Percentiles rank a stretch among this genome's conserved stretches.
These are phyloP conservation scores for Tichodroma muraria DNA, from an alignment of 2,113 vertebrate genomes.

Conservation along the genomic window DNA sequence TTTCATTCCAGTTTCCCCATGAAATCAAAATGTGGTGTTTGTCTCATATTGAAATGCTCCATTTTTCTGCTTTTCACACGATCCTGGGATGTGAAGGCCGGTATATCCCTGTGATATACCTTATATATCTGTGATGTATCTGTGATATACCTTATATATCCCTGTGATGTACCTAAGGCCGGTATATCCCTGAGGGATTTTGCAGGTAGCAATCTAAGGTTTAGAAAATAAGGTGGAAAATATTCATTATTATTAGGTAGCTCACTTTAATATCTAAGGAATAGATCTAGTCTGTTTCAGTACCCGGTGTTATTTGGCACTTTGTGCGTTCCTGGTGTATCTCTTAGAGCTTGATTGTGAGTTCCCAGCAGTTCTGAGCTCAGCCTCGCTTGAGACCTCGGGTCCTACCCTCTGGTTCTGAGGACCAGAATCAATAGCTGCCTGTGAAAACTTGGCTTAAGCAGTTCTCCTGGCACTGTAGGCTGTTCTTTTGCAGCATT, in stretches of 20 bases:
- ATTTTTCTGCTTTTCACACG: neutral
- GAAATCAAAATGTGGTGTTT: neutral
- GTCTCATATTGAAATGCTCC: neutral
- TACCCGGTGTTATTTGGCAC: neutral
- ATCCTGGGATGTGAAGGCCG: neutral
- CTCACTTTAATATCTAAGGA: neutral
- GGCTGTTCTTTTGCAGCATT: neutral
- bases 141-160: too few species aligned
- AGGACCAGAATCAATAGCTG: neutral
- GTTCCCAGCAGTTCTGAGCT: neutral
- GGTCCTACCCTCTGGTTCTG: neutral
- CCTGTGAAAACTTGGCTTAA: neutral
- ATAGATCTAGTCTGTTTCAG: neutral
- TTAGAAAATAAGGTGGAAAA: neutral
- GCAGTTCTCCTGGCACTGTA: neutral
- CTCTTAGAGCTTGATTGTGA: neutral
- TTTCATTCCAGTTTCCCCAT: neutral
- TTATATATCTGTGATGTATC: too few species aligned
- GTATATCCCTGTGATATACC: accelerated
- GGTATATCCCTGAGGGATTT: neutral
- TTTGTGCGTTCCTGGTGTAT: neutral
- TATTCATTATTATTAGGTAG: neutral
- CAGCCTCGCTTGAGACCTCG: neutral
- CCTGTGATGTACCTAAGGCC: too few species aligned
- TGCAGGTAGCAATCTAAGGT: neutral